Conservation (phyloP, 2,888 invertebrate species). For the Drosophila buzzatii region DNA sequence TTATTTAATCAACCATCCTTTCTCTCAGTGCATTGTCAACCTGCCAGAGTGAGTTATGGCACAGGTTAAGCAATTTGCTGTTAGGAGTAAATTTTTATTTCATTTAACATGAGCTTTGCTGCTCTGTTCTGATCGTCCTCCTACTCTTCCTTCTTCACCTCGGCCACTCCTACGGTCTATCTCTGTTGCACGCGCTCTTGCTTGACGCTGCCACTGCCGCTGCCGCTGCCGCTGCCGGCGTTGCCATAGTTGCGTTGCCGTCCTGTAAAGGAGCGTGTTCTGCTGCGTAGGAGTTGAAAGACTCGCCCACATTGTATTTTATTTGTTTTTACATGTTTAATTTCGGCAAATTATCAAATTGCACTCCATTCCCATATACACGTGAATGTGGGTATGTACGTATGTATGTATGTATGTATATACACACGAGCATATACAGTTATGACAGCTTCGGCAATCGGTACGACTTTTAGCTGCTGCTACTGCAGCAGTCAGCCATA, state of each 20-base stretch:
- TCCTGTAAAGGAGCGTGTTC: background rate
- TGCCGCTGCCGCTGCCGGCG: background rate
- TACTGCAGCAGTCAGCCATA: slow-evolving; percentile 46
- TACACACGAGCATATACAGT: slow-evolving; percentile 5
- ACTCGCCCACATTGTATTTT: slow-evolving; percentile 27
- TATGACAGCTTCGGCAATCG: slow-evolving; percentile 45
- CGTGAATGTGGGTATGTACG: background rate
- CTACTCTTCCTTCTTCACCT: no score
- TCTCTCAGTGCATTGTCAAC: slow-evolving; percentile 11
- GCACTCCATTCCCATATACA: slow-evolving; percentile 20
- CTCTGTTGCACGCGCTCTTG: slow-evolving; percentile 12
- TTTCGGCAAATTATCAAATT: slow-evolving; percentile 51
- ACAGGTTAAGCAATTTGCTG: slow-evolving; percentile 38
- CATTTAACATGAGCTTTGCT: slow-evolving; percentile 4
- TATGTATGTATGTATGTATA: background rate
- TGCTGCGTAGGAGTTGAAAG: slow-evolving; percentile 1
- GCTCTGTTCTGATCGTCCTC: background rate
- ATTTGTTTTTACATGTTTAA: slow-evolving; percentile 43
- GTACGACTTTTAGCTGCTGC: slow-evolving; percentile 43
- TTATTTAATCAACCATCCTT: background rate
- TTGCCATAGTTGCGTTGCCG: slow-evolving; percentile 19
- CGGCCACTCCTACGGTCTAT: background rate
- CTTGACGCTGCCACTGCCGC: background rate
- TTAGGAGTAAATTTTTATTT: slow-evolving; percentile 18
- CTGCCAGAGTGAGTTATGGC: slow-evolving; percentile 13